Evolutionary conservation across 2,113 vertebrate species (phyloP), one percentile per base, ranked within the genome.

Genomic region (Scomber colias): DNA sequence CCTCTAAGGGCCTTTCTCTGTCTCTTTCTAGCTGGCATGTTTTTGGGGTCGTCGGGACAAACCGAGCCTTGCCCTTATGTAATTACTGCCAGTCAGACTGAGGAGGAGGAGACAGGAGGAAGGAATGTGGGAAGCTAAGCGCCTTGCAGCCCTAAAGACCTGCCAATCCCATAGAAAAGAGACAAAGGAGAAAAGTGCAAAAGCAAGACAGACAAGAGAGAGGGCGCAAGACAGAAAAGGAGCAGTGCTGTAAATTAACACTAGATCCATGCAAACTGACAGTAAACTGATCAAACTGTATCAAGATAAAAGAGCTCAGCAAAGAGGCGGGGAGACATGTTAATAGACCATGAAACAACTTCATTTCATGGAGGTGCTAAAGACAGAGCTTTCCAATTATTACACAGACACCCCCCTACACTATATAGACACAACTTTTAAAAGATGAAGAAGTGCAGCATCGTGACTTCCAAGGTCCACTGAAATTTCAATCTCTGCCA

Each of bases 11-110:
- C 82, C 59, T 62, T 24, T 71, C 44, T 69, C 19, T 30, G 31
- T 72, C 59, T 72, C 51, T 69, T 30, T 82, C 62, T 70, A 45
- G 57, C 68, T 92, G 90, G 80, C 83, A 77, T 71, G 71, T 88
- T 70, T 71, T 75, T 48, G 77, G 67, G 88, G 88, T 85, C 48
- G 67, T 69, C 21, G 27, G 87, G 85, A 87, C 75, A 89, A 89
- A 77, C 83, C 19, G 49, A 75, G 75, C 60, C 74, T 81, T 70
- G 77, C 61, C 78, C 81, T 75, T 59, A 83, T 86, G 83, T 93
- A 92, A 92, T 93, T 94, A 93, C 92, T 92, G 91, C 82, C 92
- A 91, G 77, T 93, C 90, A 93, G 75, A 70, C 77, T 59, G 75
- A 77, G 75, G 71, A 59, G 82, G 83, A 71, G 88, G 79, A 86